These are phyloP conservation scores for Saxidomus purpurata DNA, from an alignment of 1,140 invertebrate genomes.

Conservation along the genomic window DNA sequence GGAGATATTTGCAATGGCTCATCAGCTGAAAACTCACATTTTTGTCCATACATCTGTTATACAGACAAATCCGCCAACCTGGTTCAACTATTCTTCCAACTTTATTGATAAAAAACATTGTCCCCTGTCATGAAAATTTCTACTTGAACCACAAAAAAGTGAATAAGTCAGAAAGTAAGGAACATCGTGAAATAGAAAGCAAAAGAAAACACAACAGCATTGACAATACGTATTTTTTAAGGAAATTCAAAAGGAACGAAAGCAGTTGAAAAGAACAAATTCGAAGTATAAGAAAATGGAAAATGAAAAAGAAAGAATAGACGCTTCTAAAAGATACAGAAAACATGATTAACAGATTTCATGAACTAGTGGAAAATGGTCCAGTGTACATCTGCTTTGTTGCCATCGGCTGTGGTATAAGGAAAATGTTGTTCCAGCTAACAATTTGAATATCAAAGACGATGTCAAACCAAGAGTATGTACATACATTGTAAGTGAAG, in stretches of 20 bases:
- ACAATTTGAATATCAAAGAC: not conserved
- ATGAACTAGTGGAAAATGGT: conserved; percentile 21
- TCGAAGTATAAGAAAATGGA: too few relatives aligned
- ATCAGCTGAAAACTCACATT: conserved; percentile 25
- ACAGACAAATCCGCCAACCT: not conserved
- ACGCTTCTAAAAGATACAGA: too few relatives aligned
- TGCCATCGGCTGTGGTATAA: conserved; percentile 65
- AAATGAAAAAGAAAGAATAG: not conserved
- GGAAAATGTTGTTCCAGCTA: not conserved
- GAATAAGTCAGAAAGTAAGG: not conserved
- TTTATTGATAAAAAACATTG: conserved; percentile 32
- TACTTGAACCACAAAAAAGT: conserved; percentile 22
- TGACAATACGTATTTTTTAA: too few relatives aligned
- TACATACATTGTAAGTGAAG: not conserved
- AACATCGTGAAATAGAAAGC: not conserved
- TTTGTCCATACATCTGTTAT: not conserved
- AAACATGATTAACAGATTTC: conserved; percentile 17
- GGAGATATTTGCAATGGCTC: conserved; percentile 42
- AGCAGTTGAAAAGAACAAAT: too few relatives aligned
- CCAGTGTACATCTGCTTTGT: conserved; percentile 53
- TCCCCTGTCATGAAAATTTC: not conserved
- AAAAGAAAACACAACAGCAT: not conserved
- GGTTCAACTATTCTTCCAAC: not conserved
- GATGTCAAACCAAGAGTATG: conserved; percentile 40
- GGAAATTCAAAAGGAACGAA: too few relatives aligned